phyloP scores from a whole-genome alignment of 2,888 invertebrate genomes.

The Agapetus fuscipes region DNA sequence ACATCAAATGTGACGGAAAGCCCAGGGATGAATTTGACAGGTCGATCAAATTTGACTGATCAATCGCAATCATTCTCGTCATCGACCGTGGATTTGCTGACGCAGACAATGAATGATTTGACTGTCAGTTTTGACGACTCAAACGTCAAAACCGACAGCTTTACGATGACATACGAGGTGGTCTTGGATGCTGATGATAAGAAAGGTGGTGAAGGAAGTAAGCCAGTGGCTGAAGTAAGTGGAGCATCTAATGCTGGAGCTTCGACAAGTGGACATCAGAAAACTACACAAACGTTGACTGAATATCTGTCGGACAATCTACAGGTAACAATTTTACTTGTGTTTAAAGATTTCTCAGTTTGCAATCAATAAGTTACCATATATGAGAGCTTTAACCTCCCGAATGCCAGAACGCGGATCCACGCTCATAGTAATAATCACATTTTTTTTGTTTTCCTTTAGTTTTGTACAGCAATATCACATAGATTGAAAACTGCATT shows the following conservation, averaged over 20 bases:
- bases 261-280: not conserved
- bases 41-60: not conserved
- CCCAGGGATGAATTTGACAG: not conserved
- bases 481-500: too few species aligned
- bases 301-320: slow-evolving; percentile 53
- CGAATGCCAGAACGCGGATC: too few species aligned
- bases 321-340: slow-evolving; percentile 30
- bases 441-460: too few species aligned
- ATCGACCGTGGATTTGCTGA: not conserved
- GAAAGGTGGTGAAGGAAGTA: not conserved
- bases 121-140: not conserved
- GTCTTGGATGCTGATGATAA: too few species aligned
- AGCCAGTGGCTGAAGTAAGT: not conserved
- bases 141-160: not conserved
- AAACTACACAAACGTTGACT: slow-evolving; percentile 37
- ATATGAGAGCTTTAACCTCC: too few species aligned
- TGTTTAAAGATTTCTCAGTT: too few species aligned
- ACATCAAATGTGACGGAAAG: too few species aligned
- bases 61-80: not conserved
- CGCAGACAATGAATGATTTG: not conserved
- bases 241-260: not conserved
- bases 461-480: too few species aligned
- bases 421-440: too few species aligned
- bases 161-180: too few species aligned
- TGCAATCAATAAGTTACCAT: too few species aligned